These are phyloP conservation scores for Spisula solida DNA, from an alignment of 2,888 invertebrate species.

Conservation along the genomic window DNA sequence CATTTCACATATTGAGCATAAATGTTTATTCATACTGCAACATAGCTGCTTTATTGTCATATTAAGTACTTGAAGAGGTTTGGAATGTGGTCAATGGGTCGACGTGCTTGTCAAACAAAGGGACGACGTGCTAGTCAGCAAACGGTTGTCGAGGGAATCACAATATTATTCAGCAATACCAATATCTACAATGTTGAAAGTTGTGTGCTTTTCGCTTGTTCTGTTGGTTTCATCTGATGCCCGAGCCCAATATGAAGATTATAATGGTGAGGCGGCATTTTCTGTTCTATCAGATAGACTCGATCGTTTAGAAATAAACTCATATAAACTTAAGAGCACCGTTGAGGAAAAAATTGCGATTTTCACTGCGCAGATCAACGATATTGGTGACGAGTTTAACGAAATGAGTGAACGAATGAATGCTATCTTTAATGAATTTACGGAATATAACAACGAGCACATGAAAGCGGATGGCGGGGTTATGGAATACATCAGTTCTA, in stretches of 20 bases:
- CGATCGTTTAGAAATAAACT: neutral
- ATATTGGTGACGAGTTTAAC: neutral
- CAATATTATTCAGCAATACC: too few relatives aligned
- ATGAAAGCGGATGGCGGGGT: neutral
- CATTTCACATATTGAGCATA: too few relatives aligned
- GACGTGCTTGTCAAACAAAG: neutral
- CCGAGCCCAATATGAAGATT: neutral
- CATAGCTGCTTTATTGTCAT: neutral
- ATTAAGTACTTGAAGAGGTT: neutral
- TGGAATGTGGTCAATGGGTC: neutral
- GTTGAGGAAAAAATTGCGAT: neutral
- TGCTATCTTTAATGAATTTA: neutral
- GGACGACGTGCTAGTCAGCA: neutral
- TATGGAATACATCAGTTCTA: neutral
- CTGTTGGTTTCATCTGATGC: neutral
- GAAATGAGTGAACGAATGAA: slow-evolving; percentile 11
- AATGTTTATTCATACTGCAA: neutral
- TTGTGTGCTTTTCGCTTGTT: neutral
- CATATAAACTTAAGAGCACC: neutral
- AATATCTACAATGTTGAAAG: neutral
- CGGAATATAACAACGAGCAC: neutral
- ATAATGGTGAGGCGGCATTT: neutral
- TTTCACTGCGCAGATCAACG: neutral
- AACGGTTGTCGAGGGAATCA: neutral
- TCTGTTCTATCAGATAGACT: neutral